phyloP scores from a whole-genome alignment of 2,113 vertebrate genomes.

The Erythrolamprus reginae region DNA sequence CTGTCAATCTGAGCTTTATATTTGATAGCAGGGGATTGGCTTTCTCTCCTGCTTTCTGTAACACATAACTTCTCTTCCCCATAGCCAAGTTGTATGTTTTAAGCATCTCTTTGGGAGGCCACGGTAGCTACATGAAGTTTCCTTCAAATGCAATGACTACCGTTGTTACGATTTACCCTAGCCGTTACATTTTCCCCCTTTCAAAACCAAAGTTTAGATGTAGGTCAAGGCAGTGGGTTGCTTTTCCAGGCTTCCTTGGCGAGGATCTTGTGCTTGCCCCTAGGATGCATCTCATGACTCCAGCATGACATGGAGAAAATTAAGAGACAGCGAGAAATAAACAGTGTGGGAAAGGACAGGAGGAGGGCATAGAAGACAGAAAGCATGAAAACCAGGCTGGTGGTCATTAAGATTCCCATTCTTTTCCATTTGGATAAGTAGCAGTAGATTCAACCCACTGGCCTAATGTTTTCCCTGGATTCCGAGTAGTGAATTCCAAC shows the following conservation, averaged over 20 bases:
- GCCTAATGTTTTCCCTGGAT: not conserved
- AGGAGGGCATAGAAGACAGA: not conserved
- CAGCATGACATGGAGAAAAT: constrained; percentile 1
- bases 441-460: not conserved
- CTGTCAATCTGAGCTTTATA: not conserved
- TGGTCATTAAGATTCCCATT: not conserved
- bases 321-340: not conserved
- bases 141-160: not conserved
- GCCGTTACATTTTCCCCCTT: not conserved
- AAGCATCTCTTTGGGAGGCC: not conserved
- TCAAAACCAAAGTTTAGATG: not conserved
- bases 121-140: not conserved
- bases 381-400: not conserved
- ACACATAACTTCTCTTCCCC: not conserved
- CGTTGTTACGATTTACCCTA: too few species aligned
- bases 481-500: not conserved
- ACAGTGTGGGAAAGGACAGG: not conserved
- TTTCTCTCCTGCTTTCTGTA: not conserved
- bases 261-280: constrained; percentile 10
- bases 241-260: not conserved
- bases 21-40: not conserved
- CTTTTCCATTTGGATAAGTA: not conserved
- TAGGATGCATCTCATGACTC: constrained; percentile 17
- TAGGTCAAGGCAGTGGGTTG: not conserved
- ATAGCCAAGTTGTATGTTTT: not conserved